Evolutionary conservation across 2,888 invertebrate genomes (phyloP).

Genomic region (Atherix ibis): DNA sequence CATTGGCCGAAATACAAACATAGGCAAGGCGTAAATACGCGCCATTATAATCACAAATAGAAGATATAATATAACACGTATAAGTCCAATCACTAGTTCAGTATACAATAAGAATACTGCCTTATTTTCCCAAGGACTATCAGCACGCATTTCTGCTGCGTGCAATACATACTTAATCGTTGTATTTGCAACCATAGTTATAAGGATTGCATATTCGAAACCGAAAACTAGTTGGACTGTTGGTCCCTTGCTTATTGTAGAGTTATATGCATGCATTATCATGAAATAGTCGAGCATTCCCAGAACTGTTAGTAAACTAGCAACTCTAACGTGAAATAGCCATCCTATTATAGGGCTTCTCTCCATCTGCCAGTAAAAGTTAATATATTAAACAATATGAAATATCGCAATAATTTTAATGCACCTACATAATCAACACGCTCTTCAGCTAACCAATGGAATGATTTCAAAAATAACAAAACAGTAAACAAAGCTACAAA

Average conservation of each 20-base stretch:
- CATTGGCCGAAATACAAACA: constrained; percentile 98
- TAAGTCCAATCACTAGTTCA: constrained; percentile 82
- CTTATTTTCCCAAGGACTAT: constrained; percentile 98
- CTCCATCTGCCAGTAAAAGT: constrained; percentile 66
- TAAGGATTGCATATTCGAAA: constrained; percentile 94
- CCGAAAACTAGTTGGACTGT: constrained; percentile 98
- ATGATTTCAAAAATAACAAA: constrained; percentile 90
- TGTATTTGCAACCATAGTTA: constrained; percentile 85
- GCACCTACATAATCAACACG: constrained; percentile 92
- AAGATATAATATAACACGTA: constrained; percentile 74
- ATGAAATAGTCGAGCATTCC: constrained; percentile 75
- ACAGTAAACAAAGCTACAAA: constrained; percentile 96
- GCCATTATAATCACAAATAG: constrained; percentile 94
- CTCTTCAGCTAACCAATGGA: constrained; percentile 99
- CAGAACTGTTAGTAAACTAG: constrained; percentile 66
- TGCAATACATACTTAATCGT: constrained; percentile 82
- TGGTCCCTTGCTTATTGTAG: constrained; percentile 83
- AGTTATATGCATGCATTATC: constrained; percentile 85
- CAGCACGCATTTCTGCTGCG: constrained; percentile 60
- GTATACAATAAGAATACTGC: constrained; percentile 94
- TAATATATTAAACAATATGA: background rate
- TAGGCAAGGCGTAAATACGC: constrained; percentile 87
- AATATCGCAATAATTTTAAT: background rate
- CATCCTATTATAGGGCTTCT: constrained; percentile 92
- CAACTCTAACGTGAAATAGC: constrained; percentile 84